A percentile compares a stretch with the other conserved stretches of the same genome.
phyloP scores from a whole-genome alignment of 1,140 invertebrate species.

The Nilaparvata lugens region DNA sequence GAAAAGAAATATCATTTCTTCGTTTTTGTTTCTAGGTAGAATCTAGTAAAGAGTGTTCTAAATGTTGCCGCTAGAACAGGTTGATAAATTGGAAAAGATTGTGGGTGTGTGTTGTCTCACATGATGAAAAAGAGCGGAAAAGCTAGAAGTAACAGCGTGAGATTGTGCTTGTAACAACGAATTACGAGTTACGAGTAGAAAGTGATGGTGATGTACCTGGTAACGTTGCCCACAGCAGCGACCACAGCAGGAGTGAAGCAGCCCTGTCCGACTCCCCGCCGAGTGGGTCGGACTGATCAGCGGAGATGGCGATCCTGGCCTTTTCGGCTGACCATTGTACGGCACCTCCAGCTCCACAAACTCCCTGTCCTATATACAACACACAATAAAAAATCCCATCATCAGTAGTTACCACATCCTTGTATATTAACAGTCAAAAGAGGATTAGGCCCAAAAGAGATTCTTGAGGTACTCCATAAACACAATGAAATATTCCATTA shows the following conservation, averaged over 20 bases:
- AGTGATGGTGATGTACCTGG: slow-evolving; percentile 54
- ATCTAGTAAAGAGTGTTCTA: too few species aligned
- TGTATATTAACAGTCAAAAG: too few species aligned
- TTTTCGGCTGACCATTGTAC: slow-evolving; percentile 83
- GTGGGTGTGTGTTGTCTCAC: too few species aligned
- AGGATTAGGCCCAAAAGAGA: too few species aligned
- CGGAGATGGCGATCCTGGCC: slow-evolving; percentile 75
- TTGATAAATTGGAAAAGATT: too few species aligned
- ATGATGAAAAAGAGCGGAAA: too few species aligned
- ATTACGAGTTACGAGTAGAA: not conserved
- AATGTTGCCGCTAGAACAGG: too few species aligned
- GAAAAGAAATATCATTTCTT: too few species aligned
- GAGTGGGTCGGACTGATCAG: slow-evolving; percentile 81
- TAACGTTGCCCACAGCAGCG: slow-evolving; percentile 81
- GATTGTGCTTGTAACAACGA: not conserved
- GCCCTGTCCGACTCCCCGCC: slow-evolving; percentile 58
- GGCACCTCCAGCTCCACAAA: slow-evolving; percentile 94
- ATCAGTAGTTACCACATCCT: not conserved
- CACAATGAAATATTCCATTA: too few species aligned
- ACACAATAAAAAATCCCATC: slow-evolving; percentile 7
- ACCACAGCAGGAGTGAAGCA: slow-evolving; percentile 75
- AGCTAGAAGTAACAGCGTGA: too few species aligned
- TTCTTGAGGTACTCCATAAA: too few species aligned
- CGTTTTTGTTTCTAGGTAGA: too few species aligned
- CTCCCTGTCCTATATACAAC: slow-evolving; percentile 74